A percentile compares a stretch with the other conserved stretches of the same genome.
These are phyloP conservation scores for Rhinolophus sinicus DNA, from an alignment of 2,113 vertebrate species.

Conservation along the genomic window DNA sequence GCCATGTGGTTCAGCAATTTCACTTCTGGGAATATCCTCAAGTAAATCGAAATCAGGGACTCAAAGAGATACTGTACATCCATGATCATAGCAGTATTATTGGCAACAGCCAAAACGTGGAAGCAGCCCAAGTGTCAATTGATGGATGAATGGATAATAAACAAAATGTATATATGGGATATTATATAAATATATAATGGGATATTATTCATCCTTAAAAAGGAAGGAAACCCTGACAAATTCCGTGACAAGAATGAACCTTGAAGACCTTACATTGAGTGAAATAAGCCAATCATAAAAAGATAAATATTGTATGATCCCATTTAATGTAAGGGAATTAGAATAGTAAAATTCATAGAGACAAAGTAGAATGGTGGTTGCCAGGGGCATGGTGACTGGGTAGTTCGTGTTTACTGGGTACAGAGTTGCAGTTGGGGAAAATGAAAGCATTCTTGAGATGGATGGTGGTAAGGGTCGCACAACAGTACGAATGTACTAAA, in stretches of 20 bases:
- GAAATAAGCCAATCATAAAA: not conserved
- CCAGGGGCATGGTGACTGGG: not conserved
- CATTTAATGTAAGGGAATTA: not conserved
- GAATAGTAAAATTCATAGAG: not conserved
- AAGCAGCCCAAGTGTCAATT: not conserved
- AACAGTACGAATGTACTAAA: not conserved
- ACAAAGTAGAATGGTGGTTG: not conserved
- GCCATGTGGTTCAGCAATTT: not conserved
- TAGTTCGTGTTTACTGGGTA: not conserved
- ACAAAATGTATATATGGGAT: not conserved
- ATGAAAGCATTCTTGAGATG: not conserved
- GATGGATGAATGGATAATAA: not conserved
- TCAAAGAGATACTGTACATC: not conserved
- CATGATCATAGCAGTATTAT: not conserved
- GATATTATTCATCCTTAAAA: not conserved
- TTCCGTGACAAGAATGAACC: not conserved
- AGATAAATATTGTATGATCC: not conserved
- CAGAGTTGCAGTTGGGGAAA: not conserved
- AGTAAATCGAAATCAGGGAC: not conserved
- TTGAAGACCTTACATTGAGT: not conserved
- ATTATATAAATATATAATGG: not conserved
- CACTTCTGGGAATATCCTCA: not conserved
- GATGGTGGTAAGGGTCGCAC: not conserved
- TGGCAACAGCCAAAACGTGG: not conserved
- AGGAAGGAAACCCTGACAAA: not conserved